Evolutionary conservation across 1,140 invertebrate species (phyloP).

Genomic region (Maconellicoccus hirsutus): DNA sequence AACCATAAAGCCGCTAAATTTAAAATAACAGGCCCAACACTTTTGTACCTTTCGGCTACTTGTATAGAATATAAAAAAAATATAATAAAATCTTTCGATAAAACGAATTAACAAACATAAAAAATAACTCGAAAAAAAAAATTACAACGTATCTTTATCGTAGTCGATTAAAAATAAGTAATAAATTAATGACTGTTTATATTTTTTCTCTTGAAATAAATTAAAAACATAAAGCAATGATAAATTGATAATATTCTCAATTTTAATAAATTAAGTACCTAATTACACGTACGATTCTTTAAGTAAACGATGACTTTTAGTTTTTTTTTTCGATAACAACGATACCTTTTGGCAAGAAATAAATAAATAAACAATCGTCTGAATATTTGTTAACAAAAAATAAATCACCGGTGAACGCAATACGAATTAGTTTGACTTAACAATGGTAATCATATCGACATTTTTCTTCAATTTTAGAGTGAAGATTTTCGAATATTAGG

Average conservation of each 20-base stretch:
- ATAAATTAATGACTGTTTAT: not conserved
- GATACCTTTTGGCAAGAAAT: not conserved
- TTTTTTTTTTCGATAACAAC: not conserved
- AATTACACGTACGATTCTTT: too few relatives aligned
- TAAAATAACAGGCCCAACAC: not conserved
- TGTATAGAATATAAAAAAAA: not conserved
- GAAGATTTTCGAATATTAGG: not conserved
- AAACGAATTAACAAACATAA: not conserved
- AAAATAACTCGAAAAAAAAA: constrained; percentile 5
- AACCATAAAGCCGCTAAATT: not conserved
- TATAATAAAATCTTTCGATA: not conserved
- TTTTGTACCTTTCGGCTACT: not conserved
- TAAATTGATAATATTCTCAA: too few relatives aligned
- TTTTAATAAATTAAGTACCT: not conserved
- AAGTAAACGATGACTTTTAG: not conserved
- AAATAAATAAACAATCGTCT: not conserved
- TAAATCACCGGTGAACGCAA: not conserved
- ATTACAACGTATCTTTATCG: not conserved
- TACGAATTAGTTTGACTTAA: not conserved
- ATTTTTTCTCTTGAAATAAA: not conserved
- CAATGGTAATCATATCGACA: not conserved
- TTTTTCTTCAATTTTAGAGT: not conserved
- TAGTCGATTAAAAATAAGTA: not conserved
- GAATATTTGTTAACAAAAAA: not conserved
- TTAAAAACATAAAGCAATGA: not conserved